Evolutionary conservation across 2,888 invertebrate genomes (phyloP).

Genomic region (Latheticus oryzae): DNA sequence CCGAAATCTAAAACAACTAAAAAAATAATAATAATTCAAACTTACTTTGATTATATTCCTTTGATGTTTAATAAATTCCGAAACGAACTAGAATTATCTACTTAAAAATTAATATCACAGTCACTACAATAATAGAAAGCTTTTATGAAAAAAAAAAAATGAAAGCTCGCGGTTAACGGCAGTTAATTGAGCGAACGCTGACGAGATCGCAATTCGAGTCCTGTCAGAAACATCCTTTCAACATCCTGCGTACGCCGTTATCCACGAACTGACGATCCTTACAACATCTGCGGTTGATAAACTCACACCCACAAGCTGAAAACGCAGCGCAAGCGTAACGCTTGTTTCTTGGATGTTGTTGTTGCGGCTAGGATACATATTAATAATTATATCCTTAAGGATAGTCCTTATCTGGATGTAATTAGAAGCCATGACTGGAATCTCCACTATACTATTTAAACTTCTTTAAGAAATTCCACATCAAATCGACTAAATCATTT

Average conservation of each 20-base stretch:
- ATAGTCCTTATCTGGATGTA: constrained; percentile 14
- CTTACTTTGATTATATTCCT: constrained; percentile 36
- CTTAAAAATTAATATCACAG: constrained; percentile 41
- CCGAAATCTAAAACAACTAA: constrained; percentile 1
- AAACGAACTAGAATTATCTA: constrained; percentile 17
- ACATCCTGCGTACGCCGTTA: constrained; percentile 27
- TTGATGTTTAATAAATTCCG: constrained; percentile 21
- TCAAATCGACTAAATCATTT: neutral
- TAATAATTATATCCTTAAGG: constrained; percentile 19
- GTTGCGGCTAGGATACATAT: too few relatives aligned
- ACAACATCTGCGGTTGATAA: constrained; percentile 40
- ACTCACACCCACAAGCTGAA: constrained; percentile 36
- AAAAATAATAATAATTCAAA: constrained; percentile 5
- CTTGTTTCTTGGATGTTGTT: too few relatives aligned
- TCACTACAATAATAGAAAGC: constrained; percentile 30
- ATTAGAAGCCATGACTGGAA: constrained; percentile 21
- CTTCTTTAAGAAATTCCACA: neutral
- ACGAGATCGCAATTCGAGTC: constrained; percentile 20
- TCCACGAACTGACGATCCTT: constrained; percentile 35
- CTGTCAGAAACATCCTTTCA: constrained; percentile 29
- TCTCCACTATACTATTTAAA: constrained; percentile 12
- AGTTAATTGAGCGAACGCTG: constrained; percentile 10
- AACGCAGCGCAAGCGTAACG: constrained; percentile 39
- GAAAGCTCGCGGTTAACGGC: neutral
- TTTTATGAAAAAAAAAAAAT: constrained; percentile 4